Conservation (phyloP, 1,140 invertebrate genomes). For the Rhopalosiphum maidis region DNA sequence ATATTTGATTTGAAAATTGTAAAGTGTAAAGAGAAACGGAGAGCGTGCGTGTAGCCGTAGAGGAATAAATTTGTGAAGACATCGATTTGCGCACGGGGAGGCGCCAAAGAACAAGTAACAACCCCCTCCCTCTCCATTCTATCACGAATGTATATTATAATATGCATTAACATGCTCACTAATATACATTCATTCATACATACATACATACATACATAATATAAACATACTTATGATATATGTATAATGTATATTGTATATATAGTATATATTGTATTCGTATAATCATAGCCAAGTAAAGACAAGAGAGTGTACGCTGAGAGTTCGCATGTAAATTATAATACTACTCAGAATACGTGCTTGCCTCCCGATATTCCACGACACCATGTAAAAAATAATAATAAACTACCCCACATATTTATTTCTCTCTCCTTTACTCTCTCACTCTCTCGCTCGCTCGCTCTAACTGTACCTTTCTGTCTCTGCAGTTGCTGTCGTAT, state of each 20-base stretch:
- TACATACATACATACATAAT: background rate
- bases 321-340: constrained; percentile 35
- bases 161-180: background rate
- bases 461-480: background rate
- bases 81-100: background rate
- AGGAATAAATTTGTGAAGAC: background rate
- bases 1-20: background rate
- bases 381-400: constrained; percentile 39
- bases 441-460: background rate
- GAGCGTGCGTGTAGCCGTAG: background rate
- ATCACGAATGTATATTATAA: background rate
- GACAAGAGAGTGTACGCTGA: background rate
- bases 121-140: background rate
- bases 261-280: background rate
- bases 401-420: constrained; percentile 35
- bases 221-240: background rate
- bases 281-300: constrained; percentile 6
- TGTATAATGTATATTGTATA: background rate
- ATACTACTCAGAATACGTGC: constrained; percentile 44
- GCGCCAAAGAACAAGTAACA: background rate
- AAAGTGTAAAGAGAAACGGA: background rate
- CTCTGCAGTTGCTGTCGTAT: background rate
- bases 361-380: constrained; percentile 35
- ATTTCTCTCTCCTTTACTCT: background rate
- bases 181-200: background rate